Base-by-base conservation (phyloP, 92 coral and sea anemone genomes). In the Phenganax stokvisi region DNA sequence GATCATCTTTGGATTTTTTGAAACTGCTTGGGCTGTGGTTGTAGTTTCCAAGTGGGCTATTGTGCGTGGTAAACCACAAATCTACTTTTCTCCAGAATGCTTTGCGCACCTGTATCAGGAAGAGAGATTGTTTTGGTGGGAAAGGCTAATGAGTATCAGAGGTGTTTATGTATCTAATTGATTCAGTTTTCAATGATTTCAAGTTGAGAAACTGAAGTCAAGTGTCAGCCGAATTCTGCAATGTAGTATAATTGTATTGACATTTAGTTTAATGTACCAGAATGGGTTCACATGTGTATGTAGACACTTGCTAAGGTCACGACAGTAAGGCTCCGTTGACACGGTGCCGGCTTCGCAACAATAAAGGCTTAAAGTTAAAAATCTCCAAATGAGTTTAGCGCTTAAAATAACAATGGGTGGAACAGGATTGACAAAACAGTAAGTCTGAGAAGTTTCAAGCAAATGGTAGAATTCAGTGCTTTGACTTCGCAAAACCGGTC, bases 71-170 rank as follows among this genome's bases (percentile, higher is more conserved):
- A 56, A 75, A 75, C 80, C 80, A 75, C 47, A 75, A 37, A 75
- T 75, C 80, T 16, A 75, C 80, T 9, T 75, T 54, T 25, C 80
- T 54, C 80, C 80, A 75, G 10, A 75, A 75, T 54, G 80, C 80
- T 56, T 75, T 75, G 62, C 80, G 80, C 54, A 75, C 80, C 80
- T 75, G 17, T 6, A 20, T 29, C 0, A 30, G 56, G 30, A 0
- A 73, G 52, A 53, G 10, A 30, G 15, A 30, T 7, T 47, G 55
- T 12, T 7, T 11, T 69, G 55, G 31, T 9, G 16, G 25, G 25
- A 20, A 20, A 13, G n/a, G 16, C 27, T 13, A 25, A 1, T 13
- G 0, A 59, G 27, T 59, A 37, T 37, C 2, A 37, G 47, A 5
- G 47, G 47, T 37, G 47, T 37, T 37, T 37, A 20, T 37, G 47